These are phyloP conservation scores for Centropus bengalensis DNA, from an alignment of 2,113 vertebrate species.

Conservation along the genomic window DNA sequence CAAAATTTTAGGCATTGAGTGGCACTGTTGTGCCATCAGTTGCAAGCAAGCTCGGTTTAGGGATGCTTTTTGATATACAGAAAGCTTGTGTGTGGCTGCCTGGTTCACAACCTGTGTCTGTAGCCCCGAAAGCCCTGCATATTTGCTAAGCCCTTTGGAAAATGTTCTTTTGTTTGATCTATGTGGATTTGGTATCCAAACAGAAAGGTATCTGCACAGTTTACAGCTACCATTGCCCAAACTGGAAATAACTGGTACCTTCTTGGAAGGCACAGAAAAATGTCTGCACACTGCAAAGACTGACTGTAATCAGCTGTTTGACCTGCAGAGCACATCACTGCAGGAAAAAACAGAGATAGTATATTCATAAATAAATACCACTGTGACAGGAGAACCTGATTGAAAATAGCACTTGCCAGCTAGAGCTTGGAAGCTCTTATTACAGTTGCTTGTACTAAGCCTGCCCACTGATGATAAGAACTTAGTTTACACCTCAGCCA, in stretches of 20 bases:
- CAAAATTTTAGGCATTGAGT: background rate
- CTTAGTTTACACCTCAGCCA: background rate
- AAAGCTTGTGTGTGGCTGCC: background rate
- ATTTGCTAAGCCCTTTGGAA: background rate
- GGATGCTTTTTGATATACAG: background rate
- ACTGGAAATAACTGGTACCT: background rate
- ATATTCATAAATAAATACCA: background rate
- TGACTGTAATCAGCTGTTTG: background rate
- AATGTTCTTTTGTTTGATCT: background rate
- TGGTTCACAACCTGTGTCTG: background rate
- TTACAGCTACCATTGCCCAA: background rate
- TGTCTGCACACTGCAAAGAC: fast-evolving
- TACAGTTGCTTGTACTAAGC: background rate
- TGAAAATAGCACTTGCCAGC: fast-evolving
- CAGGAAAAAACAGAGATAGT: fast-evolving
- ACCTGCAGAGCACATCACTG: background rate
- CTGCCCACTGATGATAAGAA: background rate
- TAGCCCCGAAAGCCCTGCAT: background rate
- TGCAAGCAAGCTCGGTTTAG: background rate
- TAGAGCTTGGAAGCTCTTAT: background rate
- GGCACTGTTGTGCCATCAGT: background rate
- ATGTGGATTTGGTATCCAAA: background rate
- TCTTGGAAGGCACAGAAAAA: background rate
- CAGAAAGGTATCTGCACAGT: background rate
- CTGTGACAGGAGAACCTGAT: background rate